Evolutionary conservation across 2,113 vertebrate species (phyloP).

Genomic region (Osmerus mordax): DNA sequence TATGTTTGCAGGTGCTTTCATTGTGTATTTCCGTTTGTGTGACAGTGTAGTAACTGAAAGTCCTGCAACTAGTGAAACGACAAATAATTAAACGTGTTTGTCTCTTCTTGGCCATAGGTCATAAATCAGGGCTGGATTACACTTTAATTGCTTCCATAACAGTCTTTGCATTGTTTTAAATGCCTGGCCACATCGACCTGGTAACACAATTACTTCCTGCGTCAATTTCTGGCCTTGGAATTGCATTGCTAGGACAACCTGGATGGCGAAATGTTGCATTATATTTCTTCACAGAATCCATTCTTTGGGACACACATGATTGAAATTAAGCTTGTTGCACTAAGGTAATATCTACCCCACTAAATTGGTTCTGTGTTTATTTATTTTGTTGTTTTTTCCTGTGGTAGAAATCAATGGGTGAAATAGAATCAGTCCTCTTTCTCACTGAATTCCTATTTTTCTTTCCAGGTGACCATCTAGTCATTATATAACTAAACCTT

Average conservation of each 20-base stretch:
- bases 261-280: constrained; percentile 61
- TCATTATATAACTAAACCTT: too few relatives aligned
- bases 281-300: constrained; percentile 65
- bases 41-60: constrained; percentile 13
- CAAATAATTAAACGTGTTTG: constrained; percentile 37
- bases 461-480: too few relatives aligned
- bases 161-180: constrained; percentile 65
- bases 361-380: constrained; percentile 61
- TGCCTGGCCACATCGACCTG: constrained; percentile 48
- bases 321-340: constrained; percentile 55
- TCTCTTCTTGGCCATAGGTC: constrained; percentile 47
- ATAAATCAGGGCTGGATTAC: constrained; percentile 63
- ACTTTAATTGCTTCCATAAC: constrained; percentile 67
- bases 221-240: constrained; percentile 55
- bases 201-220: constrained; percentile 63
- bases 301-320: constrained; percentile 52
- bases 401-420: constrained; percentile 50
- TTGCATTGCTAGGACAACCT: constrained; percentile 58
- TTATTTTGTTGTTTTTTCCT: constrained; percentile 48
- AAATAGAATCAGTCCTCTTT: constrained; percentile 31
- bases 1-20: too few relatives aligned
- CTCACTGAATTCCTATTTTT: too few relatives aligned
- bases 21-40: neutral
- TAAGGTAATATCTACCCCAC: constrained; percentile 39
- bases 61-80: constrained; percentile 26